Evolutionary conservation across 2,888 invertebrate species (phyloP).

Genomic region (Oegoconia quadripuncta): DNA sequence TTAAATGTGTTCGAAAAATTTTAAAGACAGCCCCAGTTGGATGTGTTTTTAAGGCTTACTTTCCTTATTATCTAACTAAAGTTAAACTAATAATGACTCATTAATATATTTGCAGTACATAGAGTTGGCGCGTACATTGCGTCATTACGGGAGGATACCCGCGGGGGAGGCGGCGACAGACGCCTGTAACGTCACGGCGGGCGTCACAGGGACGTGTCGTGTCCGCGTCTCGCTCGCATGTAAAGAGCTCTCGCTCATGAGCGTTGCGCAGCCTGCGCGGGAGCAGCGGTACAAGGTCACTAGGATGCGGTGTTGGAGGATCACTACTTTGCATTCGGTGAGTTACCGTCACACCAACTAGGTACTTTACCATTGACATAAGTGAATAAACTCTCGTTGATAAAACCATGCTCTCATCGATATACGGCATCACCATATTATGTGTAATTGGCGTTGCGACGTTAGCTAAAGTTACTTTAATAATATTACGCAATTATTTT

Average conservation of each 20-base stretch:
- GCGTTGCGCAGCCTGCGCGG: slow-evolving; percentile 80
- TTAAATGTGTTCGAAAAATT: background rate
- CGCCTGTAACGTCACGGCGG: slow-evolving; percentile 39
- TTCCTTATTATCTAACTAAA: too few species aligned
- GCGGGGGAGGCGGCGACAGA: slow-evolving; percentile 68
- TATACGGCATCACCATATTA: too few species aligned
- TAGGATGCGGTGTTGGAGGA: slow-evolving; percentile 98
- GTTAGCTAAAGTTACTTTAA: too few species aligned
- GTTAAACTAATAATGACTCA: background rate
- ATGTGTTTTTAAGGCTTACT: too few species aligned
- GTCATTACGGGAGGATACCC: slow-evolving; percentile 92
- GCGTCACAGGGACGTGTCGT: slow-evolving; percentile 33
- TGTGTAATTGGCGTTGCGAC: too few species aligned
- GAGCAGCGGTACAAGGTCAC: slow-evolving; percentile 96
- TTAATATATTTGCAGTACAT: slow-evolving; percentile 83
- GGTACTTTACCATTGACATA: too few species aligned
- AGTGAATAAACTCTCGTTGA: too few species aligned
- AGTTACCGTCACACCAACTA: slow-evolving; percentile 34
- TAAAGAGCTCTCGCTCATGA: slow-evolving; percentile 89
- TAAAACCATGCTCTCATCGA: too few species aligned
- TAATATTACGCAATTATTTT: too few species aligned
- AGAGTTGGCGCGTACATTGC: slow-evolving; percentile 88
- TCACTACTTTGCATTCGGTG: slow-evolving; percentile 90
- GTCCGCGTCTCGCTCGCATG: slow-evolving; percentile 89
- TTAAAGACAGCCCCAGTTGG: too few species aligned